These are phyloP conservation scores for Platerodrilus igneus DNA, from an alignment of 2,888 invertebrate genomes.

Conservation along the genomic window DNA sequence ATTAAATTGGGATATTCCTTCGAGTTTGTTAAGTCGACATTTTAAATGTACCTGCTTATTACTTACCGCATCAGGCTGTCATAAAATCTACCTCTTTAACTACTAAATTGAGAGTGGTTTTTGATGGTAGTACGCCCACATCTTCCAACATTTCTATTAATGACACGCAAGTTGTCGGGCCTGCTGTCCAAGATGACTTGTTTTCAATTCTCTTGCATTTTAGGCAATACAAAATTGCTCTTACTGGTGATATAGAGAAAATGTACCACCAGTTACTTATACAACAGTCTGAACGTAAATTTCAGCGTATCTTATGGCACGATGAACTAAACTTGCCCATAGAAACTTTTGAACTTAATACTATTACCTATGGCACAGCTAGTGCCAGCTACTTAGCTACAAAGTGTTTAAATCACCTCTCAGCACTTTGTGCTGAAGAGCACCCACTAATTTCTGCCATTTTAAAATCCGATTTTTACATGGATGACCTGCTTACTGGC, in stretches of 20 bases:
- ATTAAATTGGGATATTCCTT: background rate
- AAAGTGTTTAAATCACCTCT: background rate
- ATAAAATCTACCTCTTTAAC: background rate
- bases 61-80: slow-evolving; percentile 1
- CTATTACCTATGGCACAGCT: slow-evolving; percentile 1
- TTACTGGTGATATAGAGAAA: slow-evolving; percentile 1
- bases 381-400: background rate
- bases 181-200: background rate
- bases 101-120: background rate
- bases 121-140: background rate
- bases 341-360: background rate
- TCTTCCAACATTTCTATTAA: background rate
- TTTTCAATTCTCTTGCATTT: slow-evolving; percentile 1
- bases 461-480: too few species aligned
- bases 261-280: slow-evolving; percentile 1
- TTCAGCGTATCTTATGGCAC: slow-evolving; percentile 2
- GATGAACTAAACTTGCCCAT: background rate
- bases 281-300: background rate
- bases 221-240: background rate
- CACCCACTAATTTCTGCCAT: too few species aligned
- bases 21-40: background rate
- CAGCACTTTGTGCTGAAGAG: too few species aligned
- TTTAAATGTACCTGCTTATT: background rate
- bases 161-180: background rate
- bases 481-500: too few species aligned